phyloP scores from a whole-genome alignment of 2,113 vertebrate species.

The Oxyura jamaicensis region DNA sequence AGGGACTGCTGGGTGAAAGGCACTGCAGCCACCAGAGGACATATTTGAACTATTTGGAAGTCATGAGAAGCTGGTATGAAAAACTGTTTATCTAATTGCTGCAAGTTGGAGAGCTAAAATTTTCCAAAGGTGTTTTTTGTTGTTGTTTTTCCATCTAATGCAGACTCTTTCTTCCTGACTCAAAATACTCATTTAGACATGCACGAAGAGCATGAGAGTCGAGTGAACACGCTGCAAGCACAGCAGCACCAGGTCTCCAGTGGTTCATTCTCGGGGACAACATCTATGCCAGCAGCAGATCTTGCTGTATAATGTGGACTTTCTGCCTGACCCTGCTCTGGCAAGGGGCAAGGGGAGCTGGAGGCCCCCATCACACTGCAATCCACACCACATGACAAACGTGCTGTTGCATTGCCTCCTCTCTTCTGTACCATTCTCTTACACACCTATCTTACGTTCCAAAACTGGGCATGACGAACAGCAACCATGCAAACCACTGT shows the following conservation, averaged over 20 bases:
- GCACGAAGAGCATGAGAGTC: not conserved
- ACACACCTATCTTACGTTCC: not conserved
- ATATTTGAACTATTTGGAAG: slow-evolving; percentile 4
- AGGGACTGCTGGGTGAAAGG: not conserved
- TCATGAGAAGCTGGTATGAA: not conserved
- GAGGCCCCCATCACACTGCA: not conserved
- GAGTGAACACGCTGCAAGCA: not conserved
- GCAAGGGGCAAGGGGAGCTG: not conserved
- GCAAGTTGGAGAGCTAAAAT: not conserved
- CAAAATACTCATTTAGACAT: not conserved
- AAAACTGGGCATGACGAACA: not conserved
- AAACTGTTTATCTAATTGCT: not conserved
- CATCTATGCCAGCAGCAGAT: not conserved
- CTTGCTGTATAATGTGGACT: not conserved
- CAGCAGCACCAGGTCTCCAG: not conserved
- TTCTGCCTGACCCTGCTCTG: not conserved
- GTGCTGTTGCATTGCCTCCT: not conserved
- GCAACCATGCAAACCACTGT: not conserved
- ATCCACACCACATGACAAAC: not conserved
- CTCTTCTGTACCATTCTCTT: not conserved
- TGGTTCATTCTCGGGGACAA: not conserved
- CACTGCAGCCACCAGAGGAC: not conserved
- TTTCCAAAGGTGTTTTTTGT: not conserved
- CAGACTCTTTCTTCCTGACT: not conserved
- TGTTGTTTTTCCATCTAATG: not conserved